Evolutionary conservation across 2,797 vertebrate species (phyloP).

Genomic region (Botia almorhae): DNA sequence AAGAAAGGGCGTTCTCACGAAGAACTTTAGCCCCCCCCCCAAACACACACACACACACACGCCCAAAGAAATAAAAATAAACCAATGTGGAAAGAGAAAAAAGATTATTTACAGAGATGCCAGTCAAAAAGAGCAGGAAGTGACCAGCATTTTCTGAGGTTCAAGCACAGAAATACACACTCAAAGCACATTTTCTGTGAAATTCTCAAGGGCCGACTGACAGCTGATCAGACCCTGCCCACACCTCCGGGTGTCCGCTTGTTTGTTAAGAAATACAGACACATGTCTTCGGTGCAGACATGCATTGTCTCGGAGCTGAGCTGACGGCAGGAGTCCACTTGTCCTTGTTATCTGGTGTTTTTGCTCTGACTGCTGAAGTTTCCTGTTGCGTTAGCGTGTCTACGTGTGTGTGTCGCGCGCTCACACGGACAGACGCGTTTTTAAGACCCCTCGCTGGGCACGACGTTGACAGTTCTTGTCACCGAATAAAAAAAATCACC

Average conservation of each 20-base stretch:
- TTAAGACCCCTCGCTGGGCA: conserved; percentile 53
- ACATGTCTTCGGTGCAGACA: conserved; percentile 41
- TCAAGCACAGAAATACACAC: conserved; percentile 15
- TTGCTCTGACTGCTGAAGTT: conserved; percentile 41
- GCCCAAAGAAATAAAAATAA: conserved; percentile 48
- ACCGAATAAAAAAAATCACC: conserved; percentile 41
- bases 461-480: conserved; percentile 41
- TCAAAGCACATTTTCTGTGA: conserved; percentile 21
- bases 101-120: conserved; percentile 47
- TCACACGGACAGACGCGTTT: conserved; percentile 45
- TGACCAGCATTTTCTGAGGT: conserved; percentile 37
- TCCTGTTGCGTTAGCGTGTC: conserved; percentile 36
- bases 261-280: conserved; percentile 45
- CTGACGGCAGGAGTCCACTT: conserved; percentile 50
- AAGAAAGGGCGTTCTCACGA: conserved; percentile 56
- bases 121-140: conserved; percentile 39
- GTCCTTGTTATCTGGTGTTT: conserved; percentile 52
- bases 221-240: conserved; percentile 44
- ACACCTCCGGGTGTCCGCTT: conserved; percentile 42
- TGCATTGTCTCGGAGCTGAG: conserved; percentile 39
- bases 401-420: conserved; percentile 30
- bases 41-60: neutral
- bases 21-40: conserved; percentile 38
- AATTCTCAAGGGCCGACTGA: conserved; percentile 28
- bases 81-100: conserved; percentile 21